A percentile compares a stretch with the other conserved stretches of the same genome.
Conservation (phyloP, 2,797 vertebrate genomes). For the Xenentodon cancila region DNA sequence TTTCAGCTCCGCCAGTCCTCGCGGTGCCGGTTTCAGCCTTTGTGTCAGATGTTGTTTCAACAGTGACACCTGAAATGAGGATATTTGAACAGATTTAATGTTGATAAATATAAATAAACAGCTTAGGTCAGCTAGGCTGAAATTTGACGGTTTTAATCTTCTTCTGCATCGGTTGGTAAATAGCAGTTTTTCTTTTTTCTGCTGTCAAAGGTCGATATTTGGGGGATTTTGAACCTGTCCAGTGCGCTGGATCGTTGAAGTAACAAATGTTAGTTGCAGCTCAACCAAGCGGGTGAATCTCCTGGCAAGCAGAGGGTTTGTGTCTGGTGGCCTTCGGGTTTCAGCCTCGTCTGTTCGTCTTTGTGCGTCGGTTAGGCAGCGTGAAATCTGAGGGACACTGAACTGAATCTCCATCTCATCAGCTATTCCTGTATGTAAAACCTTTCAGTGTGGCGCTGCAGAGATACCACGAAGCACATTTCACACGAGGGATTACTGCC, state of each 20-base stretch:
- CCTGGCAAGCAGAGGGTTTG: background rate
- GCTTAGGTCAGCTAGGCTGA: too few species aligned
- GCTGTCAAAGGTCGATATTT: background rate
- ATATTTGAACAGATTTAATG: too few species aligned
- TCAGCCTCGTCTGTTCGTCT: conserved; percentile 16
- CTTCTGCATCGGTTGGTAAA: background rate
- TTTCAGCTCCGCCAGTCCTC: too few species aligned
- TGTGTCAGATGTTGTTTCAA: too few species aligned
- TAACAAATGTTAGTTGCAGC: background rate
- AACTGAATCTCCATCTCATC: conserved; percentile 67
- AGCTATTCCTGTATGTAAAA: conserved; percentile 65
- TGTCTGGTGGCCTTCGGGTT: conserved; percentile 7
- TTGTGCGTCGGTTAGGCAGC: conserved; percentile 32
- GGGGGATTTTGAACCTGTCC: too few species aligned
- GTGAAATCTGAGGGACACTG: conserved; percentile 75
- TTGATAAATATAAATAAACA: too few species aligned
- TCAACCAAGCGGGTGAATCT: background rate
- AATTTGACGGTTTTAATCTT: too few species aligned
- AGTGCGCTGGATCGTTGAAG: background rate
- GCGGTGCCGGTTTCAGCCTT: too few species aligned
- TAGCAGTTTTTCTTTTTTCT: background rate
- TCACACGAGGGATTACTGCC: conserved; percentile 59
- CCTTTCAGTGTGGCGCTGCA: conserved; percentile 54
- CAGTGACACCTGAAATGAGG: too few species aligned
- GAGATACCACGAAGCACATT: conserved; percentile 65